phyloP scores from a whole-genome alignment of 2,113 vertebrate species.

The Trogon melanurus region DNA sequence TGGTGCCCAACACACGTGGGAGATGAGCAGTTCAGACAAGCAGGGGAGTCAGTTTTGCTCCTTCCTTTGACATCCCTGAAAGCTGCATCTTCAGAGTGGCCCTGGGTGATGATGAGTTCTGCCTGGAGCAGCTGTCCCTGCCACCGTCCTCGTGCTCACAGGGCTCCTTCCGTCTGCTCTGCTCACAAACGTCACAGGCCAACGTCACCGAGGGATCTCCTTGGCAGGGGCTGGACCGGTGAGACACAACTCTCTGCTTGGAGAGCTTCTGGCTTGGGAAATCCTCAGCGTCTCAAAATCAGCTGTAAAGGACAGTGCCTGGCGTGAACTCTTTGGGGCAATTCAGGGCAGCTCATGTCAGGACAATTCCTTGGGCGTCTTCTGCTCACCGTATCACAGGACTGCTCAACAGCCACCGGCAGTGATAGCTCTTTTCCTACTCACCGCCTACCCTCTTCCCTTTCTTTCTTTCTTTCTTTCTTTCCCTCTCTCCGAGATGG shows the following conservation, averaged over 20 bases:
- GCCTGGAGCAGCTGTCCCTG: neutral
- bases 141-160: rapidly evolving
- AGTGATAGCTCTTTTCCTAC: slow-evolving; percentile 28
- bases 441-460: slow-evolving; percentile 34
- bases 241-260: neutral
- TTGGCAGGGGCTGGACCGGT: neutral
- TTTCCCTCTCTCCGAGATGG: slow-evolving; percentile 4
- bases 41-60: neutral
- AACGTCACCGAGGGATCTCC: neutral
- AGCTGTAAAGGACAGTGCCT: neutral
- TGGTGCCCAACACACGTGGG: rapidly evolving
- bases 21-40: neutral
- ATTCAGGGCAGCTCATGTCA: slow-evolving; percentile 38
- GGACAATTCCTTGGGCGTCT: slow-evolving; percentile 11
- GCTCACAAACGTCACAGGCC: neutral
- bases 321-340: neutral
- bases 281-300: neutral
- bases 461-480: neutral
- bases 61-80: neutral
- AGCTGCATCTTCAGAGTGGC: neutral
- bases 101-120: neutral
- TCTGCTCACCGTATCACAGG: neutral
- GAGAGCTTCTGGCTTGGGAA: slow-evolving; percentile 14
- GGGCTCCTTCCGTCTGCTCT: neutral
- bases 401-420: slow-evolving; percentile 4